Base-by-base conservation (phyloP, 2,113 vertebrate genomes). In the Noturus placidus region DNA sequence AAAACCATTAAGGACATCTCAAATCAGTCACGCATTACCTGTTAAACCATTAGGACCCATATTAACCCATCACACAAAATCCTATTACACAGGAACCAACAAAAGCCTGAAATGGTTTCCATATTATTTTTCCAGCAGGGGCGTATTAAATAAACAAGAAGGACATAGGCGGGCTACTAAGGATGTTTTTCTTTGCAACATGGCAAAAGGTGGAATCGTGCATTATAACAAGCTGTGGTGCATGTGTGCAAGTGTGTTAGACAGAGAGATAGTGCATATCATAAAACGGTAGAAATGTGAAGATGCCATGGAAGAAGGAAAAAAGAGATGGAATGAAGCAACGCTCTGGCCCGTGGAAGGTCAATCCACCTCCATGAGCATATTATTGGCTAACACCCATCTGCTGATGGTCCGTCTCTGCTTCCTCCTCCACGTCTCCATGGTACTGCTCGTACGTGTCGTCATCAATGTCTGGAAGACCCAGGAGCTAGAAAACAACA, bases 361-460 rank as follows among this genome's bases (percentile, higher is more conserved):
- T 86, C 67, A 85, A 83, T 88, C 83, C 87, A 90, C 91, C 56
- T 90, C 46, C 35, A 6, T 57, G 89, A 90, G 83, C 82, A 93
- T 95, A 97, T 97, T 98, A 98, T 95, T 99, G 98, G 94, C 98
- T 99, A 95, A 99, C 97, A 91, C 98, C 97, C 98, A 99, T 99
- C 92, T 98, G 97, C 94, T 98, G 97, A 94, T 98, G 98, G 96
- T 99, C 98, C 0, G 98, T 96, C 94, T 98, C 98, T 6, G 98
- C 96, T 91, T 98, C 98, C 87, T 98, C 98, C 93, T 99, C 98
- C 95, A 98, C 96, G 38, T 99, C 97, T n/a, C 97, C 97, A n/a
- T 97, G 98, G 94, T 98, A 99, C 87, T 99, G 97, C 95, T 99
- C 98, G 92, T 99, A 99, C 0, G 96, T 95, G 89, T 98, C 98